Conservation (phyloP, 2,888 invertebrate species). For the Carabus problematicus region DNA sequence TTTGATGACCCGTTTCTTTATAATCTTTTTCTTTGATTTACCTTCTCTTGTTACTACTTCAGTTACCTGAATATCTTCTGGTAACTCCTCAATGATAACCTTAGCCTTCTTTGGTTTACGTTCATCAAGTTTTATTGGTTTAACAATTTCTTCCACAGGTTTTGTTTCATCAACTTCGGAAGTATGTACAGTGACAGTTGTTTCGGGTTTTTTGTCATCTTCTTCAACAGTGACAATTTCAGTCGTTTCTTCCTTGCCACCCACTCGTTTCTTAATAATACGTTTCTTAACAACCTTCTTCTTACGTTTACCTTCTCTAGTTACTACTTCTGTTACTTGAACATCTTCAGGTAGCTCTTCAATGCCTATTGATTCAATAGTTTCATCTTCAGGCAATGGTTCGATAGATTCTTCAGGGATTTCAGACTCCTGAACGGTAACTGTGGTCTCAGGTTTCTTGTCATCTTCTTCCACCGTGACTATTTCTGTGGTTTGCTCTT, state of each 20-base stretch:
- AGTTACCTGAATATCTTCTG: slow-evolving; percentile 47
- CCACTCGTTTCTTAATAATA: slow-evolving; percentile 58
- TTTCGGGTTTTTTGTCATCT: slow-evolving; percentile 48
- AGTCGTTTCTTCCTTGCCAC: slow-evolving; percentile 58
- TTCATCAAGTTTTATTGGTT: slow-evolving; percentile 45
- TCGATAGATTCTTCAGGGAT: slow-evolving; percentile 44
- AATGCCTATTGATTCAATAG: slow-evolving; percentile 45
- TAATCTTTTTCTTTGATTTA: slow-evolving; percentile 53
- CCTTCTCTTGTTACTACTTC: slow-evolving; percentile 52
- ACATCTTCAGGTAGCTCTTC: slow-evolving; percentile 50
- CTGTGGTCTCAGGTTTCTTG: slow-evolving; percentile 51
- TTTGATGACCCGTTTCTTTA: slow-evolving; percentile 54
- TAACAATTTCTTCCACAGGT: slow-evolving; percentile 53
- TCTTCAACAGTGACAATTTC: slow-evolving; percentile 59
- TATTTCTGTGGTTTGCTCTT: slow-evolving; percentile 51
- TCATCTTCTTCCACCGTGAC: slow-evolving; percentile 46
- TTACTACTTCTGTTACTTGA: slow-evolving; percentile 48
- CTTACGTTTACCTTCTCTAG: slow-evolving; percentile 49
- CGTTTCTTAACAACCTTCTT: slow-evolving; percentile 56
- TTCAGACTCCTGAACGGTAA: slow-evolving; percentile 47
- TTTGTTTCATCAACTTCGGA: slow-evolving; percentile 44
- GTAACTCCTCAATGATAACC: slow-evolving; percentile 42
- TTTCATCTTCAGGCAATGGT: slow-evolving; percentile 39
- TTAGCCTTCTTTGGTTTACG: slow-evolving; percentile 24
- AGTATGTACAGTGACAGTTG: slow-evolving; percentile 47